A percentile compares a stretch with the other conserved stretches of the same genome.
These are phyloP conservation scores for Himalopsyche anomala DNA, from an alignment of 2,888 invertebrate genomes.

Conservation along the genomic window DNA sequence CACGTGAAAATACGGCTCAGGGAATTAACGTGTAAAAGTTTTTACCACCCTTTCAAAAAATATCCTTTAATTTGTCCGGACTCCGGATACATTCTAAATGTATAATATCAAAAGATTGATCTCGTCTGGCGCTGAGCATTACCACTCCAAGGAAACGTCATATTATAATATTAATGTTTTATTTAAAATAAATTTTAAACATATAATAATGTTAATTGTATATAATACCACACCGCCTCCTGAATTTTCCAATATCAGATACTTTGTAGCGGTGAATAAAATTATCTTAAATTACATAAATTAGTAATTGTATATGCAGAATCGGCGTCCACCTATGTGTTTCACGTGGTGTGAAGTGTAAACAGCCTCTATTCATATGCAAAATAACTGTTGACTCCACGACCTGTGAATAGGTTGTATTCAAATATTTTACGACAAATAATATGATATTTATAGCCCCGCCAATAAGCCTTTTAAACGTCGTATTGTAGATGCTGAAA, in stretches of 20 bases:
- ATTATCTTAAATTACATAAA: slow-evolving; percentile 9
- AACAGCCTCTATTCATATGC: slow-evolving; percentile 48
- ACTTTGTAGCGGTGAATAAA: slow-evolving; percentile 16
- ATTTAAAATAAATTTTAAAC: background rate
- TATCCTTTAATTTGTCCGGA: too few species aligned
- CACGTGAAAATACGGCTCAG: too few species aligned
- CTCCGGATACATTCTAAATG: too few species aligned
- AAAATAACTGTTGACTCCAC: slow-evolving; percentile 45
- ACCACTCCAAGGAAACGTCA: background rate
- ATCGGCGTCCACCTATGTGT: background rate
- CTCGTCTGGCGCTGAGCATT: too few species aligned
- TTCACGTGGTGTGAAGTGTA: slow-evolving; percentile 9
- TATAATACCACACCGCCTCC: background rate
- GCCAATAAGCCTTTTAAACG: slow-evolving; percentile 30
- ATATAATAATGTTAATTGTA: background rate
- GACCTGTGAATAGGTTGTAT: slow-evolving; percentile 36
- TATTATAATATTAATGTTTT: background rate
- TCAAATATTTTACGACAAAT: slow-evolving; percentile 45
- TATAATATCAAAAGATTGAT: too few species aligned
- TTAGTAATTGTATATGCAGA: background rate
- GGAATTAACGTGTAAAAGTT: too few species aligned
- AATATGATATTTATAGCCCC: slow-evolving; percentile 33
- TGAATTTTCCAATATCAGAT: background rate
- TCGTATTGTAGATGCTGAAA: background rate
- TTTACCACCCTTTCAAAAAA: too few species aligned